Evolutionary conservation across 2,888 invertebrate genomes (phyloP), one percentile per base, ranked within the genome.

Genomic region (Halictus quadricinctus): DNA sequence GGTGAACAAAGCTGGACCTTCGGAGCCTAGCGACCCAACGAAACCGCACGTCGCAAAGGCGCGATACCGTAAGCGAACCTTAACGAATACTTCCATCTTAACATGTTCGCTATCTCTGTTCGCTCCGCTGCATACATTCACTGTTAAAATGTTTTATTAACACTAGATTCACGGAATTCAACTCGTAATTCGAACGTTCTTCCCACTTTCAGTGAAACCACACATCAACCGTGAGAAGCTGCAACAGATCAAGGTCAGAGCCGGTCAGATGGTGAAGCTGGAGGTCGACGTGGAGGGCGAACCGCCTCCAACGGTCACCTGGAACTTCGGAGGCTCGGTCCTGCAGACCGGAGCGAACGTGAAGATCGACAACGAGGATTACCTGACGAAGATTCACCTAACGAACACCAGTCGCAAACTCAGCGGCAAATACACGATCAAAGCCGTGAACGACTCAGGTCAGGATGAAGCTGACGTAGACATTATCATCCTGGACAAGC

Each of bases 281-380:
- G 98, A 99, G 93, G 98, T 99, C 5, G 98, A 99, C 94, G 97
- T 99, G 90, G 97, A 97, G 94, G 99, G 99, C 93, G 99, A 99
- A 95, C 99, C 99, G 76, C 97, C 98, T 92, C 99, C 99, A 95
- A 97, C 96, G 88, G 96, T 97, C 91, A 97, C 97, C 10, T 98
- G 98, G 98, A 96, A 96, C 86, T 96, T 97, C 90, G 96, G 95
- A 73, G 96, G 95, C 89, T 95, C 96, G 95, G 96, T 96, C 86
- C 95, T 98, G 81, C 97, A 97, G 92, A 96, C 96, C 46, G 96
- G 96, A 74, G 96, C 96, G 13, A 96, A 96, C 78, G 94, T 96
- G 8, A 98, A 97, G 92, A 96, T 99, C 88, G 98, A 98, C 92
- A 97, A 98, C 94, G 98, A 98, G 94, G 98, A 99, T 93, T 98